Percentiles rank a stretch among this genome's conserved stretches.
phyloP scores from a whole-genome alignment of 2,797 vertebrate genomes.

The Sternarchorhynchus goeldii region DNA sequence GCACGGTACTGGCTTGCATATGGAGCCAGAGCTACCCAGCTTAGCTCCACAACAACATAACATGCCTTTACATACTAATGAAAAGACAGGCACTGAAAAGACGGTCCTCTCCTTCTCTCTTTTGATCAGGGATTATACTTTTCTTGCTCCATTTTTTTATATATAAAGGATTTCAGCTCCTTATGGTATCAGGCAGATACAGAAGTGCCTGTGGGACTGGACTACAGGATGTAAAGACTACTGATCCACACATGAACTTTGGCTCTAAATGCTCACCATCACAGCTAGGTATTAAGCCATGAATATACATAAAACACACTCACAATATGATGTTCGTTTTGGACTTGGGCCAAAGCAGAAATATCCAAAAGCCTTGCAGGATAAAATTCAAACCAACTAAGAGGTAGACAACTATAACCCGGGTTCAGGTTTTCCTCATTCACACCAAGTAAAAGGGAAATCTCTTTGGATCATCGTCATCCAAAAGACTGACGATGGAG shows the following conservation, averaged over 20 bases:
- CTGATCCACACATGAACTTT: not conserved
- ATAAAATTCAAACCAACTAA: not conserved
- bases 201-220: not conserved
- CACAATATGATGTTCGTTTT: not conserved
- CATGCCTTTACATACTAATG: not conserved
- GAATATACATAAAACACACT: too few species aligned
- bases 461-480: too few species aligned
- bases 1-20: not conserved
- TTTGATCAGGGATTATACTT: not conserved
- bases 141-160: not conserved
- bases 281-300: too few species aligned
- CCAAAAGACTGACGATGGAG: not conserved
- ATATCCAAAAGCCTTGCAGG: not conserved
- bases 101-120: not conserved
- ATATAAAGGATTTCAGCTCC: conserved; percentile 4
- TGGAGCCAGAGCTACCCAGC: not conserved
- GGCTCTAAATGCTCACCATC: too few species aligned
- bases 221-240: not conserved
- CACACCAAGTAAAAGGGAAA: too few species aligned
- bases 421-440: not conserved
- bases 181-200: conserved; percentile 8
- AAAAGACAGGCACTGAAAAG: not conserved
- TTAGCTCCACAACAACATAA: not conserved
- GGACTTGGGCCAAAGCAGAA: not conserved
- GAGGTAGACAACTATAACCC: not conserved